Percentiles rank a stretch among this genome's conserved stretches.
Conservation (phyloP, 1,140 invertebrate genomes). For the Medauroidea extradentata region DNA sequence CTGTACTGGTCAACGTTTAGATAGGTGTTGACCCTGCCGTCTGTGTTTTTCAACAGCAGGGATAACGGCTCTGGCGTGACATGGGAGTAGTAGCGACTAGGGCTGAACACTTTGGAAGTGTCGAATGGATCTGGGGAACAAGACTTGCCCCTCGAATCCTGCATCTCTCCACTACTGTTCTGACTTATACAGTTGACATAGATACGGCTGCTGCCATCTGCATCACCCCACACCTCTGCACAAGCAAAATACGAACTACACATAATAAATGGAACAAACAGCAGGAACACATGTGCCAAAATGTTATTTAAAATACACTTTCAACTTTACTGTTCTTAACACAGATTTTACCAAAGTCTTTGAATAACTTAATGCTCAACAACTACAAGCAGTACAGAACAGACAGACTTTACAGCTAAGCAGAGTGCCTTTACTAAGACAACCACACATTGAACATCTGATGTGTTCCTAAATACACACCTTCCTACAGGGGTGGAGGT, state of each 20-base stretch:
- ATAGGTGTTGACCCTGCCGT: constrained; percentile 2
- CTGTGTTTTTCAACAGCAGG: background rate
- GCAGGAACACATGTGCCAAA: too few relatives aligned
- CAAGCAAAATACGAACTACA: background rate
- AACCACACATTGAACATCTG: too few relatives aligned
- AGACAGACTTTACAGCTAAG: too few relatives aligned
- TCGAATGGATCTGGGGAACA: constrained; percentile 55
- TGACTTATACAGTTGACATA: constrained; percentile 3
- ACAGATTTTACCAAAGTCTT: too few relatives aligned
- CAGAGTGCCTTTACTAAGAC: too few relatives aligned
- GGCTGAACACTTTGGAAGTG: constrained; percentile 47
- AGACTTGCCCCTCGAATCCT: background rate
- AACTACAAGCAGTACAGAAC: too few relatives aligned
- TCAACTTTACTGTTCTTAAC: too few relatives aligned
- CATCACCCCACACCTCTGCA: background rate
- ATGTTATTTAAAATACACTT: too few relatives aligned
- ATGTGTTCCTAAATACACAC: too few relatives aligned
- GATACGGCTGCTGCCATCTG: background rate
- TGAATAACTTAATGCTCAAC: too few relatives aligned
- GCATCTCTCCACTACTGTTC: background rate
- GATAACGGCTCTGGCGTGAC: constrained; percentile 37
- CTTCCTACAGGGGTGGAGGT: too few relatives aligned
- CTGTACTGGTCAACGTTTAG: constrained; percentile 10
- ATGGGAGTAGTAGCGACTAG: constrained; percentile 45
- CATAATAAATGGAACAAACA: too few relatives aligned